Conservation (phyloP, 2,113 vertebrate species). For the Mystacornis crossleyi region DNA sequence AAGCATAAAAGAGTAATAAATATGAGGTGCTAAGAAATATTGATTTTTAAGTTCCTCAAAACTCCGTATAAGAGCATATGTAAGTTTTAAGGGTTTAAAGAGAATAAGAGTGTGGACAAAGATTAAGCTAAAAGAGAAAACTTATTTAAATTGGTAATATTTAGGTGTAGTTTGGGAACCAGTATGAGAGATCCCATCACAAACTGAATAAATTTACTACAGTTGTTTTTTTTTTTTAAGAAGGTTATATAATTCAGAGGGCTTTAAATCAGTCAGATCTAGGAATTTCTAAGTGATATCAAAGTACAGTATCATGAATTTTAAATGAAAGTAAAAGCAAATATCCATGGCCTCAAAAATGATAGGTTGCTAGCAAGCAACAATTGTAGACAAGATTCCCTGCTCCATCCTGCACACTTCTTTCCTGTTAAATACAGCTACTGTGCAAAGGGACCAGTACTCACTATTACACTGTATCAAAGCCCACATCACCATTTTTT, state of each 20-base stretch:
- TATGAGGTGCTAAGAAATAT: not conserved
- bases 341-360: not conserved
- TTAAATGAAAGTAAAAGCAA: not conserved
- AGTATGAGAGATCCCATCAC: not conserved
- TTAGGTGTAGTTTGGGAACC: not conserved
- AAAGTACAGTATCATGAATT: not conserved
- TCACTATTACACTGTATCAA: not conserved
- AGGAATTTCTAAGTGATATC: not conserved
- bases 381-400: not conserved
- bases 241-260: not conserved
- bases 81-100: not conserved
- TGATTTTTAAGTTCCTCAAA: not conserved
- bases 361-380: not conserved
- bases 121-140: not conserved
- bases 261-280: not conserved
- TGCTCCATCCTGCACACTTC: rapidly evolving
- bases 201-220: not conserved
- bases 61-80: not conserved
- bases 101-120: not conserved
- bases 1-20: not conserved
- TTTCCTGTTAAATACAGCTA: not conserved
- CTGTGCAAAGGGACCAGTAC: not conserved
- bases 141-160: not conserved
- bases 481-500: not conserved
- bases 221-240: not conserved